phyloP scores from a whole-genome alignment of 2,888 invertebrate genomes.

The Endomychus coccineus region DNA sequence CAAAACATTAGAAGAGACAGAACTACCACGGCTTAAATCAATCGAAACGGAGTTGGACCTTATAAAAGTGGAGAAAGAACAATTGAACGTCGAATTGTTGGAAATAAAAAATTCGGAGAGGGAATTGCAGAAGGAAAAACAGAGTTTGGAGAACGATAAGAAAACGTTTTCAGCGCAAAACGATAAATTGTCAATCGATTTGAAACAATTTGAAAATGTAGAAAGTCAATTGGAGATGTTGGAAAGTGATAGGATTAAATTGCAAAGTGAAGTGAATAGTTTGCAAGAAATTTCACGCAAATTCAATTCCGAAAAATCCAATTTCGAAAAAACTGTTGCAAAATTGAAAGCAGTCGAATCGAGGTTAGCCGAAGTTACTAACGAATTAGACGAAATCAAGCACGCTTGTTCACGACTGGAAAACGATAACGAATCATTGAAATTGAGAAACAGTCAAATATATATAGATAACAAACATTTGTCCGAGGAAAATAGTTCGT shows the following conservation, averaged over 20 bases:
- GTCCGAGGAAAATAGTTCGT: slow-evolving; percentile 33
- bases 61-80: slow-evolving; percentile 4
- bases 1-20: neutral
- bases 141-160: slow-evolving; percentile 18
- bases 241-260: slow-evolving; percentile 9
- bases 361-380: slow-evolving; percentile 7
- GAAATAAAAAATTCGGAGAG: neutral
- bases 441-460: slow-evolving; percentile 30
- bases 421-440: slow-evolving; percentile 32
- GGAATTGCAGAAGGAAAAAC: slow-evolving; percentile 7
- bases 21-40: neutral
- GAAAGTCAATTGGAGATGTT: slow-evolving; percentile 8
- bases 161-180: slow-evolving; percentile 20
- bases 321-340: slow-evolving; percentile 5
- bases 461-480: slow-evolving; percentile 34
- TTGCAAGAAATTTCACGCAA: slow-evolving; percentile 5
- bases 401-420: slow-evolving; percentile 15
- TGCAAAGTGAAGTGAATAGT: slow-evolving; percentile 6
- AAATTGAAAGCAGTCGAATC: slow-evolving; percentile 7
- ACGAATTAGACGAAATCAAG: slow-evolving; percentile 6
- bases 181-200: slow-evolving; percentile 13
- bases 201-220: slow-evolving; percentile 7
- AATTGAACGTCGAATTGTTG: slow-evolving; percentile 1
- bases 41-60: neutral
- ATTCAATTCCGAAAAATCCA: slow-evolving; percentile 11